Conservation (phyloP, 1,140 invertebrate genomes). For the Carcinoscorpius rotundicauda region DNA sequence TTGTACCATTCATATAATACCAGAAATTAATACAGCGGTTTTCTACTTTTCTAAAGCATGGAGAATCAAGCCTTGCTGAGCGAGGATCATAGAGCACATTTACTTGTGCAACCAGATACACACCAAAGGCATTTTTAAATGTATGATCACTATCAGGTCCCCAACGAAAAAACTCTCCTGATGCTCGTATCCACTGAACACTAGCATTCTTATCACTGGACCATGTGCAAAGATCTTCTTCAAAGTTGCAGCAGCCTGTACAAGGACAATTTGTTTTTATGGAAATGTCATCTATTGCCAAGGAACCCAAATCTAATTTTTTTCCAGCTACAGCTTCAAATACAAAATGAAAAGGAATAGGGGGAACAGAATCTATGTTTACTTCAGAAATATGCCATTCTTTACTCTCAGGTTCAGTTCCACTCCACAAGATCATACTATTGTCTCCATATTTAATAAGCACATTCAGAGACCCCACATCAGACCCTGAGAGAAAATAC, state of each 20-base stretch:
- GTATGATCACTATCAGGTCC: slow-evolving; percentile 17
- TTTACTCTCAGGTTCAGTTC: slow-evolving; percentile 7
- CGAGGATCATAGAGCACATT: background rate
- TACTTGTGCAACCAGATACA: slow-evolving; percentile 15
- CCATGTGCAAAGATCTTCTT: slow-evolving; percentile 30
- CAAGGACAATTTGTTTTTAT: slow-evolving; percentile 19
- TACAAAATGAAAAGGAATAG: slow-evolving; percentile 11
- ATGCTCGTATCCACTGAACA: slow-evolving; percentile 14
- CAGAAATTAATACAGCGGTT: slow-evolving; percentile 17
- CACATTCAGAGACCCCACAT: slow-evolving; percentile 21
- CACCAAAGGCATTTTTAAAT: slow-evolving; percentile 14
- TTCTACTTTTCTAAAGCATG: slow-evolving; percentile 8
- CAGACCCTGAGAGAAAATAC: slow-evolving; percentile 23
- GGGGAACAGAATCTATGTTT: background rate
- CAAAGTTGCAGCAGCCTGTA: slow-evolving; percentile 30
- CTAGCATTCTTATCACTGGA: slow-evolving; percentile 15
- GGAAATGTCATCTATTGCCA: slow-evolving; percentile 24
- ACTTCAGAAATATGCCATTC: slow-evolving; percentile 20
- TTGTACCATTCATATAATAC: slow-evolving; percentile 14
- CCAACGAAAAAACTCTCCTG: slow-evolving; percentile 10
- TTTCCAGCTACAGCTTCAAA: slow-evolving; percentile 14
- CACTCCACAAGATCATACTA: slow-evolving; percentile 12
- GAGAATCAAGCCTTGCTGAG: slow-evolving; percentile 14
- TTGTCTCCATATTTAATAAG: slow-evolving; percentile 10
- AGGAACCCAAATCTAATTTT: background rate